These are phyloP conservation scores for Stichodactyla mertensii DNA, from an alignment of 64 coral and sea anemone species.

Conservation along the genomic window DNA sequence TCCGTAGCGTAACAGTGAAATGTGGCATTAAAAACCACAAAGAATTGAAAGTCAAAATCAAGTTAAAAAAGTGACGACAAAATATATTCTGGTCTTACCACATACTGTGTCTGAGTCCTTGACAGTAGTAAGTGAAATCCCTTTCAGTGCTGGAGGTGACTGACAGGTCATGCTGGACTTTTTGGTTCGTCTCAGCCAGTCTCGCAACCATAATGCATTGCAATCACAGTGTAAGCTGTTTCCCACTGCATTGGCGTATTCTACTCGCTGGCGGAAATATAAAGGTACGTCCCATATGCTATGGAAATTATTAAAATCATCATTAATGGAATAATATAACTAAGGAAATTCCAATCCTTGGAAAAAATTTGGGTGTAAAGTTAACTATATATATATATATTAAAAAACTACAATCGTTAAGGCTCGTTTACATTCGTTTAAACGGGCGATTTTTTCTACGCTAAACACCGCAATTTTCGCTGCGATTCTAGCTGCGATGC, in stretches of 20 bases:
- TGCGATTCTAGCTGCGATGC: too few relatives aligned
- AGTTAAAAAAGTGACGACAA: not conserved
- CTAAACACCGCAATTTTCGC: too few relatives aligned
- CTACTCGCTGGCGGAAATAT: slow-evolving; percentile 38
- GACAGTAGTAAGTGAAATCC: slow-evolving; percentile 8
- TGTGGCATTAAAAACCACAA: not conserved
- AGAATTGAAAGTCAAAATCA: not conserved
- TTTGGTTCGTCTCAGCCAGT: slow-evolving; percentile 42
- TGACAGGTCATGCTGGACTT: slow-evolving; percentile 47
- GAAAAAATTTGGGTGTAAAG: too few relatives aligned
- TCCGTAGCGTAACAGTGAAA: not conserved
- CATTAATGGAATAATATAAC: not conserved
- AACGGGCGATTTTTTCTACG: too few relatives aligned
- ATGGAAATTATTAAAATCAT: not conserved
- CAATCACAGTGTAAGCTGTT: slow-evolving; percentile 78
- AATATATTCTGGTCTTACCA: slow-evolving; percentile 31
- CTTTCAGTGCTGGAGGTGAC: slow-evolving; percentile 33
- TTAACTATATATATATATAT: too few relatives aligned
- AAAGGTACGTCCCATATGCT: slow-evolving; percentile 77
- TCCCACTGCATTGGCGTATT: slow-evolving; percentile 29
- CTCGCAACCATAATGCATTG: slow-evolving; percentile 67
- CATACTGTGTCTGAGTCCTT: slow-evolving; percentile 44
- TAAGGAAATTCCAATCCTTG: not conserved
- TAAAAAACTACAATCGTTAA: too few relatives aligned
- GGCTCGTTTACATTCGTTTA: too few relatives aligned